phyloP scores from a whole-genome alignment of 2,888 invertebrate genomes.

The Synanthedon myopaeformis region DNA sequence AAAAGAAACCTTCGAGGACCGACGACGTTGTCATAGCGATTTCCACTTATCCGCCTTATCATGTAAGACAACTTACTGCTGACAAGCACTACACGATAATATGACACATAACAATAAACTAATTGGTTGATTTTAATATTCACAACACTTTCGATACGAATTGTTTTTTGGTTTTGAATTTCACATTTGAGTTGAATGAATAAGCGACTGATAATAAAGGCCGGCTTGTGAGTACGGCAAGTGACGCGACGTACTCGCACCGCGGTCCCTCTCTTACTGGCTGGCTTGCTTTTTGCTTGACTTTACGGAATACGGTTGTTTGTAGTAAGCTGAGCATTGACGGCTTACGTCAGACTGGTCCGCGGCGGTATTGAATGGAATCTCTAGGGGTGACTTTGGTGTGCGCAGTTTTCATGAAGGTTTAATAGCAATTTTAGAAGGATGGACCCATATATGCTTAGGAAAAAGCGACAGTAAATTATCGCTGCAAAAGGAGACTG shows the following conservation, averaged over 20 bases:
- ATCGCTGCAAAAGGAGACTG: no score
- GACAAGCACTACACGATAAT: slow-evolving; percentile 21
- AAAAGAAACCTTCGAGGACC: slow-evolving; percentile 24
- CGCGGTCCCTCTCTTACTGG: slow-evolving; percentile 48
- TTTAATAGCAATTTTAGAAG: no score
- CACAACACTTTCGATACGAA: neutral
- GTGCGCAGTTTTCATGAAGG: neutral
- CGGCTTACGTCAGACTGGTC: slow-evolving; percentile 51
- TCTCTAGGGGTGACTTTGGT: slow-evolving; percentile 7
- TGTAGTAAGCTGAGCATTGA: slow-evolving; percentile 38
- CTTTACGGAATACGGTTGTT: slow-evolving; percentile 6
- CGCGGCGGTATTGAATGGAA: slow-evolving; percentile 50
- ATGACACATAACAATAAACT: neutral
- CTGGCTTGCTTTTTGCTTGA: slow-evolving; percentile 9
- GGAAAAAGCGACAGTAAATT: no score
- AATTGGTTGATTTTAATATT: neutral
- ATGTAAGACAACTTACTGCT: slow-evolving; percentile 37
- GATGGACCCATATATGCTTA: no score
- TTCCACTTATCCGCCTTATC: slow-evolving; percentile 56
- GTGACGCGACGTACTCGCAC: slow-evolving; percentile 30
- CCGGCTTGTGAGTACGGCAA: slow-evolving; percentile 11
- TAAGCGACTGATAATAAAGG: slow-evolving; percentile 16
- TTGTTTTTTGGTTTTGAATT: slow-evolving; percentile 1
- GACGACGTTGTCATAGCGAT: slow-evolving; percentile 49
- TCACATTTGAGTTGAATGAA: slow-evolving; percentile 2